phyloP scores from a whole-genome alignment of 2,888 invertebrate genomes.

The Drosophila bunnanda region DNA sequence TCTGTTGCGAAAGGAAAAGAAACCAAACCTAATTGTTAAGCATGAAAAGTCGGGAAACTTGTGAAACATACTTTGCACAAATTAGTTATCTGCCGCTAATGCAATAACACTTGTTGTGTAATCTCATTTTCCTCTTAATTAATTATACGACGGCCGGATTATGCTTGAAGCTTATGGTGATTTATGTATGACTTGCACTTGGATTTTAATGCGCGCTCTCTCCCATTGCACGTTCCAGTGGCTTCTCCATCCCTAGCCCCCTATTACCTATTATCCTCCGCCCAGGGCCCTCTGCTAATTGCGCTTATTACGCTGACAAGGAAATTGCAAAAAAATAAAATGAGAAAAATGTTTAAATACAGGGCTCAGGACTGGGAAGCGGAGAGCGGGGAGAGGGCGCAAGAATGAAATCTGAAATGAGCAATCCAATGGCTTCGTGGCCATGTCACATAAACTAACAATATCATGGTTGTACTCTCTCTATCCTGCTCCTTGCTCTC shows the following conservation, averaged over 20 bases:
- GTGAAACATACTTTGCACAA: neutral
- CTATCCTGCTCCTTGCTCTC: neutral
- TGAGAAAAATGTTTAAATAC: neutral
- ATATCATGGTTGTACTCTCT: constrained; percentile 46
- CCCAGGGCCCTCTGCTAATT: constrained; percentile 22
- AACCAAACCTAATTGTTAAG: neutral
- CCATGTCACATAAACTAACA: constrained; percentile 52
- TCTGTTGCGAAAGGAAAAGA: too few species aligned
- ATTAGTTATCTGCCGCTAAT: neutral
- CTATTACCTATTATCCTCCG: constrained; percentile 1
- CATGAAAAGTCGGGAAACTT: neutral
- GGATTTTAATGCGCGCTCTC: neutral
- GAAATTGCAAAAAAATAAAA: constrained; percentile 17
- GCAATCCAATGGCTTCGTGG: constrained; percentile 17
- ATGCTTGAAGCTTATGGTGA: constrained; percentile 6
- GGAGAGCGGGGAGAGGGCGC: too few species aligned
- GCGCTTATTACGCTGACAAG: constrained; percentile 37
- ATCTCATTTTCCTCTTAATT: constrained; percentile 1
- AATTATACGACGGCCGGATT: constrained; percentile 16
- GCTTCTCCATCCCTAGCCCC: neutral
- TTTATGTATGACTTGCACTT: constrained; percentile 25
- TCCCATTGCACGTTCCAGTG: neutral
- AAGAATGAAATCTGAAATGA: constrained; percentile 45
- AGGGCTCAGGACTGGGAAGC: neutral
- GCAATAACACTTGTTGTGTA: constrained; percentile 14